Base-by-base conservation (phyloP, 1,140 invertebrate species). In the Acromyrmex heyeri region DNA sequence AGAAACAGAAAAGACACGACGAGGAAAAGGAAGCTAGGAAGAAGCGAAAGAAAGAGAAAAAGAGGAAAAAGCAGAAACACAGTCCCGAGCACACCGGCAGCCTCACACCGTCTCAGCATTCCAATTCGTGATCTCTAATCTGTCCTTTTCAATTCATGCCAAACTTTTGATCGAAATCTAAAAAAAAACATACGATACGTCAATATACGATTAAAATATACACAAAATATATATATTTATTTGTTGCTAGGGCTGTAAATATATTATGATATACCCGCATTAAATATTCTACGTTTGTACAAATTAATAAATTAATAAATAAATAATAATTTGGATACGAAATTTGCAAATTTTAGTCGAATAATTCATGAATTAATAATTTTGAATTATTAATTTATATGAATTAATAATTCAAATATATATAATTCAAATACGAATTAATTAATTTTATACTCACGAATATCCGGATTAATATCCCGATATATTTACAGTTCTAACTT, bases 31-130 rank as follows among this genome's bases (percentile, higher is more conserved):
- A 99, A 92, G 95, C 95, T n/a, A 96, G 98, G 50, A 99, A 98
- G 95, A 99, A 99, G 92, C 96, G 98, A 91, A 99, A 99, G 96
- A 99, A 99, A 95, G 98, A 99, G 92, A 98, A 99, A 94, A 99
- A 99, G 92, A 96, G 98, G 83, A 99, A 99, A 96, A 99, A 98
- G 94, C 98, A 99, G 92, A 98, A 98, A 92, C 98, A 99, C 92
- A 99, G 98, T 93, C 98, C 98, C 0, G 98, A 99, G 93, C 98
- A 98, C 91, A 96, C 97, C 5, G 96, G 96, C 64, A 96, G 96
- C 34, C 94, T 97, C 65, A 97, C 97, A 59, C 97, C 97, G 3
- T 97, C 96, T 88, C 97, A 97, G 92, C 97, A 98, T 93, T 96
- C 97, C 64, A 96, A 95, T 89, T 95, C 95, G 93, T 96, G 95